Percentiles rank a stretch among this genome's conserved stretches.
These are phyloP conservation scores for Drosophila maculinotata DNA, from an alignment of 2,888 invertebrate species.

Conservation along the genomic window DNA sequence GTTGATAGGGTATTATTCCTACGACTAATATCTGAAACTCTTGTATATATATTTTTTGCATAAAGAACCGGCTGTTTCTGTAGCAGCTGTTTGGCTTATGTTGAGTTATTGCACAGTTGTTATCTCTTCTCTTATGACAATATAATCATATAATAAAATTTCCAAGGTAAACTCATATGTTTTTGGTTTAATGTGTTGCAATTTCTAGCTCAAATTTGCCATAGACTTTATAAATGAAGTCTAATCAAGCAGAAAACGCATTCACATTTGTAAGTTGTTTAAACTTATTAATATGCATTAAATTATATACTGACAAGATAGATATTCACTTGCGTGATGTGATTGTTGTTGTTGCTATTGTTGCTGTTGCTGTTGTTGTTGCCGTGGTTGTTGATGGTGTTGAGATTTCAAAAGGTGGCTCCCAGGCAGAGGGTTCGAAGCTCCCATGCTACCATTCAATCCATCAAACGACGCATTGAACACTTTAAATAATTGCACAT, in stretches of 20 bases:
- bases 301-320: constrained; percentile 10
- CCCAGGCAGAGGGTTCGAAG: constrained; percentile 4
- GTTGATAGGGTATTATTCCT: constrained; percentile 24
- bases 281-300: constrained; percentile 35
- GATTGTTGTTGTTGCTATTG: constrained; percentile 7
- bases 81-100: constrained; percentile 48
- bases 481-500: constrained; percentile 73
- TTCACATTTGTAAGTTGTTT: constrained; percentile 15
- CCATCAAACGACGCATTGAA: constrained; percentile 41
- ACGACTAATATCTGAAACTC: constrained; percentile 3
- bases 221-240: neutral
- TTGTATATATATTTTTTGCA: constrained; percentile 18
- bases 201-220: constrained; percentile 18
- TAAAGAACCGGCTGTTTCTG: constrained; percentile 53
- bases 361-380: no score
- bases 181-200: constrained; percentile 35
- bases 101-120: constrained; percentile 39
- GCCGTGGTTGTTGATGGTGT: constrained; percentile 3
- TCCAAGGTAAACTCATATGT: constrained; percentile 12
- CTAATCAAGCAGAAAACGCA: constrained; percentile 29
- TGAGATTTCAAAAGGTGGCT: constrained; percentile 13
- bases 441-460: constrained; percentile 20
- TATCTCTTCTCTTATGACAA: constrained; percentile 47
- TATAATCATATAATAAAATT: constrained; percentile 29
- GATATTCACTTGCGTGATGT: constrained; percentile 1